Percentiles rank a stretch among this genome's conserved stretches.
Conservation (phyloP, 2,888 invertebrate species). For the Megalurothrips usitatus region DNA sequence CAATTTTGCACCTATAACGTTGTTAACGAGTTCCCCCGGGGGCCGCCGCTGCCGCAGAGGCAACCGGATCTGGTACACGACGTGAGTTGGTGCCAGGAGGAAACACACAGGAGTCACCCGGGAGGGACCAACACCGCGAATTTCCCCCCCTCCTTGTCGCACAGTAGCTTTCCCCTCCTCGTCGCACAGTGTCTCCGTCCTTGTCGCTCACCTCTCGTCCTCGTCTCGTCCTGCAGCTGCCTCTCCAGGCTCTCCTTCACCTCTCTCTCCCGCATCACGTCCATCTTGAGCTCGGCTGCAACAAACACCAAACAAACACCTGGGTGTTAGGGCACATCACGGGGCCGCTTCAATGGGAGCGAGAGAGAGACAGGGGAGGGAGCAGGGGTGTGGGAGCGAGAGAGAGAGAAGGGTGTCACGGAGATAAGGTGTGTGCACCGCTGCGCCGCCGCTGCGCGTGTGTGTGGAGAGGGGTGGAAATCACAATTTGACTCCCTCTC, state of each 20-base stretch:
- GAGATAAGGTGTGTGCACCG: background rate
- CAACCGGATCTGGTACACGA: no score
- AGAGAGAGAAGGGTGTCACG: background rate
- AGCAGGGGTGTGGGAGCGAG: background rate
- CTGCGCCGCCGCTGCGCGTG: background rate
- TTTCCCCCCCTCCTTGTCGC: no score
- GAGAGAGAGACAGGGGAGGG: background rate
- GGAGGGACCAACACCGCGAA: no score
- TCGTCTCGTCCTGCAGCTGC: conserved; percentile 89
- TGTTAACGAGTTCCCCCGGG: conserved; percentile 33
- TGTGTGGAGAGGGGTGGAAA: background rate
- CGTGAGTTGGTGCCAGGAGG: no score
- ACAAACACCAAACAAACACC: conserved; percentile 45
- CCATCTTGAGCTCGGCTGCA: conserved; percentile 94
- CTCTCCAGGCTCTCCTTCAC: conserved; percentile 90
- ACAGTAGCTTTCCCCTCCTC: background rate
- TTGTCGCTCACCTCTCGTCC: conserved; percentile 78
- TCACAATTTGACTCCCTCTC: conserved; percentile 17
- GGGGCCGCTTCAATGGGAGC: no score
- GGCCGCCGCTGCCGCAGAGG: conserved; percentile 35
- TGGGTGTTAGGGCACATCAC: background rate
- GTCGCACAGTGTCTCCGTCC: conserved; percentile 27
- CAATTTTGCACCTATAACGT: conserved; percentile 37
- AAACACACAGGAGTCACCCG: no score
- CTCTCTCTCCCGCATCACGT: conserved; percentile 87